Evolutionary conservation across 2,888 invertebrate species (phyloP).

Genomic region (Ophraella communa): DNA sequence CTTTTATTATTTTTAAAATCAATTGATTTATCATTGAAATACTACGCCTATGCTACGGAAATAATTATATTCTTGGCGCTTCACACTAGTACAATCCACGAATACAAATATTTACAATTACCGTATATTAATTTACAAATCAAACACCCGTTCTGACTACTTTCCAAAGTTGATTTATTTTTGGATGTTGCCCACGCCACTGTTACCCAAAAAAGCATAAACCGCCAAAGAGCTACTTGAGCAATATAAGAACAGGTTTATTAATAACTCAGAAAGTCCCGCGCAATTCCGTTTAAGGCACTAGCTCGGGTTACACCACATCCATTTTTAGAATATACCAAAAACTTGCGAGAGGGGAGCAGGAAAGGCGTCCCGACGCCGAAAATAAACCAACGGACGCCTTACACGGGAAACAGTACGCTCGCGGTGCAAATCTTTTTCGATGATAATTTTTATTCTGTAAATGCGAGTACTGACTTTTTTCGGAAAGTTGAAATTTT

Average conservation of each 20-base stretch:
- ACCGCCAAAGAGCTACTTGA: constrained; percentile 29
- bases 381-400: constrained; percentile 56
- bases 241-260: constrained; percentile 58
- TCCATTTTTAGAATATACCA: constrained; percentile 69
- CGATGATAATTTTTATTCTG: constrained; percentile 28
- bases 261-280: constrained; percentile 55
- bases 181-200: constrained; percentile 1
- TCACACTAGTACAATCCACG: neutral
- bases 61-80: neutral
- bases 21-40: too few relatives aligned
- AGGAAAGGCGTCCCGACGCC: constrained; percentile 54
- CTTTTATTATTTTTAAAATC: too few relatives aligned
- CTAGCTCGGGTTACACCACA: constrained; percentile 73
- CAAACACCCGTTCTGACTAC: neutral
- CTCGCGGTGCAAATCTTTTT: constrained; percentile 39
- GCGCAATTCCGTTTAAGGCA: constrained; percentile 69
- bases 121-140: neutral
- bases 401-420: constrained; percentile 53
- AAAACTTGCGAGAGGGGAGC: constrained; percentile 51
- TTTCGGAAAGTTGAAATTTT: neutral
- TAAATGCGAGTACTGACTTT: constrained; percentile 9
- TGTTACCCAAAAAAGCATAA: constrained; percentile 22
- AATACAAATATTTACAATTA: neutral
- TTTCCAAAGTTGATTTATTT: neutral
- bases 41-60: neutral